Conservation (phyloP, 2,797 vertebrate genomes). For the Eulemur mongoz region DNA sequence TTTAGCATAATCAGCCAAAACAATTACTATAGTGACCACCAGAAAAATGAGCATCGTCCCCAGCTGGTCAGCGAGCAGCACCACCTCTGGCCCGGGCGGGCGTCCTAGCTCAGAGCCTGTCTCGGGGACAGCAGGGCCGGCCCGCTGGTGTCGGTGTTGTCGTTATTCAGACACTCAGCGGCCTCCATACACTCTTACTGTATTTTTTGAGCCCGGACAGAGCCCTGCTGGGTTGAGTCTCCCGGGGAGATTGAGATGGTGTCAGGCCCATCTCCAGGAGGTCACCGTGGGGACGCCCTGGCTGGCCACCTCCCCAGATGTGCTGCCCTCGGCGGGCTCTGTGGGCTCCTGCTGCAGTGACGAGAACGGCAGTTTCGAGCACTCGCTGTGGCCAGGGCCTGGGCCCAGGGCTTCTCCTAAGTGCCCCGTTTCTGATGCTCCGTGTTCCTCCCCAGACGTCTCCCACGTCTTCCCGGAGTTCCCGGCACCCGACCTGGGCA, state of each 20-base stretch:
- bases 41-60: not conserved
- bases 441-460: conserved; percentile 82
- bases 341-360: accelerated
- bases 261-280: not conserved
- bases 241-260: not conserved
- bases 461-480: conserved; percentile 95
- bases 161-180: not conserved
- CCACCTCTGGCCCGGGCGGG: accelerated
- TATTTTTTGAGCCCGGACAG: not conserved
- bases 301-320: not conserved
- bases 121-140: no score
- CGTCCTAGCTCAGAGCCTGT: not conserved
- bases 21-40: not conserved
- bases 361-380: no score
- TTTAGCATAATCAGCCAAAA: not conserved
- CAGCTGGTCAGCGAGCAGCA: not conserved
- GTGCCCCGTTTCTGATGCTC: accelerated
- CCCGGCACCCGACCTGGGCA: conserved; percentile 91
- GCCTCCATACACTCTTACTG: not conserved
- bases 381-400: not conserved
- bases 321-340: not conserved
- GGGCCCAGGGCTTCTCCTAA: not conserved
- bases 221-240: not conserved
- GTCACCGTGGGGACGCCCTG: not conserved
- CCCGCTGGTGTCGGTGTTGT: accelerated